These are phyloP conservation scores for Lepus americanus DNA, from an alignment of 2,113 vertebrate genomes.

Conservation along the genomic window DNA sequence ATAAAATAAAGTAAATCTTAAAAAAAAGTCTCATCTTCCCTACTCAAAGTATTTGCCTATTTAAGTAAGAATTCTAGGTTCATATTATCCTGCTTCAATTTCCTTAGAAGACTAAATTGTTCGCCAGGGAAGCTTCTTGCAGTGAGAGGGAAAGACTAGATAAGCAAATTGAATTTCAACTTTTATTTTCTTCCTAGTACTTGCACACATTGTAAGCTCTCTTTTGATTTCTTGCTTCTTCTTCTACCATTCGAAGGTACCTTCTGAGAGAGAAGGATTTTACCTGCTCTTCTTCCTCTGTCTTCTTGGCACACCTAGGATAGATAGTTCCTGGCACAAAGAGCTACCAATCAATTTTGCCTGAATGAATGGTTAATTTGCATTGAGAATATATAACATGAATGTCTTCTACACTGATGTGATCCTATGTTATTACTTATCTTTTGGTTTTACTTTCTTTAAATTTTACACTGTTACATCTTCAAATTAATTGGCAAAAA, in stretches of 20 bases:
- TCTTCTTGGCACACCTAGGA: background rate
- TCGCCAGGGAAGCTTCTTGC: background rate
- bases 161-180: background rate
- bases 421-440: background rate
- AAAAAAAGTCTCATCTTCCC: no score
- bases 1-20: no score
- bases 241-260: background rate
- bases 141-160: background rate
- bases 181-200: slow-evolving; percentile 3
- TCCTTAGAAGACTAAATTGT: background rate
- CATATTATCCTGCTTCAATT: background rate
- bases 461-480: background rate
- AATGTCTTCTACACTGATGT: background rate
- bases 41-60: background rate
- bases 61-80: background rate
- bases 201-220: background rate
- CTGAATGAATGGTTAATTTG: background rate
- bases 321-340: background rate
- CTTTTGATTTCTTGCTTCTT: background rate
- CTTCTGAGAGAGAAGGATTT: background rate
- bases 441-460: background rate
- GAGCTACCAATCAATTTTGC: background rate
- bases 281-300: background rate
- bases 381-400: background rate
- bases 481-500: slow-evolving; percentile 32